A percentile compares a stretch with the other conserved stretches of the same genome.
These are phyloP conservation scores for Pristionchus arcanus DNA, from an alignment of 2,888 invertebrate species.

Conservation along the genomic window DNA sequence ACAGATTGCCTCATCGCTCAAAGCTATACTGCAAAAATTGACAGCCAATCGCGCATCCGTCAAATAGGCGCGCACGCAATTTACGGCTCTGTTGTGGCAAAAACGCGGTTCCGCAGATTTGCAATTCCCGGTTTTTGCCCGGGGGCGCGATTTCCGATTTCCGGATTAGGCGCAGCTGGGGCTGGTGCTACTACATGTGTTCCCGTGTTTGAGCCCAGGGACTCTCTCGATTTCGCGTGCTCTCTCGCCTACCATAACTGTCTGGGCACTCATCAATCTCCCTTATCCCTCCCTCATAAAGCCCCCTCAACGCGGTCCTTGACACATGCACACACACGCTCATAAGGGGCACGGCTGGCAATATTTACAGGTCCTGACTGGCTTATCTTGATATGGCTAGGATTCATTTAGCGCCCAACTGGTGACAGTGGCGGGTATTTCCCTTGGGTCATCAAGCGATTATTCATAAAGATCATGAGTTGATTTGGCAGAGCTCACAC, in stretches of 20 bases:
- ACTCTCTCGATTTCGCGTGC: background rate
- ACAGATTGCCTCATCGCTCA: conserved; percentile 39
- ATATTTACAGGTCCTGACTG: conserved; percentile 14
- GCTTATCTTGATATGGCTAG: conserved; percentile 1
- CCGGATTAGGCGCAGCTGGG: conserved; percentile 17
- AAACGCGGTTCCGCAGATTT: conserved; percentile 12
- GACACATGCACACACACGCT: conserved; percentile 16
- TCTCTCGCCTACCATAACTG: background rate
- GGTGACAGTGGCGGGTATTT: background rate
- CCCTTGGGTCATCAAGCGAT: background rate
- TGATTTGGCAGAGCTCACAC: no score
- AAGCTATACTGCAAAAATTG: conserved; percentile 40
- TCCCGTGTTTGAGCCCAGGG: background rate
- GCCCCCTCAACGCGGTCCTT: background rate
- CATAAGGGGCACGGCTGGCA: conserved; percentile 29
- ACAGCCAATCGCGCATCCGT: conserved; percentile 41
- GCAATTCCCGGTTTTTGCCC: conserved; percentile 45
- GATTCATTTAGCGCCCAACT: conserved; percentile 13
- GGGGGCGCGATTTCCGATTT: background rate
- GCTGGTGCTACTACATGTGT: conserved; percentile 31
- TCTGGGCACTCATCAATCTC: background rate
- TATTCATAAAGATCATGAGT: background rate
- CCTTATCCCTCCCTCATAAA: background rate
- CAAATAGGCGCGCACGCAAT: conserved; percentile 46
- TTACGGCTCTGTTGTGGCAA: conserved; percentile 44